These are phyloP conservation scores for Botrylloides violaceus DNA, from an alignment of 23 tunicate genomes.

Conservation along the genomic window DNA sequence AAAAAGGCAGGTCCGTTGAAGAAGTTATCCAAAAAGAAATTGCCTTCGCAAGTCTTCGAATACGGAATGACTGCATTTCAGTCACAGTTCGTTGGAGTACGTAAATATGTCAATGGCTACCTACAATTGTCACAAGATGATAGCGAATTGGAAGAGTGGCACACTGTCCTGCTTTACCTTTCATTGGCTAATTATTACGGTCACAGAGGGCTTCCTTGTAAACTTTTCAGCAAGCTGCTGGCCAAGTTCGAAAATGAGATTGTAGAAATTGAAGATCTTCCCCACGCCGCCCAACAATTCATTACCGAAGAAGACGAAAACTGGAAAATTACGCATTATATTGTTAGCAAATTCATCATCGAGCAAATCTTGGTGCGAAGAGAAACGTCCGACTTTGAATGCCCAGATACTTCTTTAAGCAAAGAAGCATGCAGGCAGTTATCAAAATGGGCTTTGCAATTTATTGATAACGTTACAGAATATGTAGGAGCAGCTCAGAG, in stretches of 20 bases:
- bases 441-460: slow-evolving; percentile 22
- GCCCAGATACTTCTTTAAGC: background rate
- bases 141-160: slow-evolving; percentile 17
- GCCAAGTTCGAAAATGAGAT: background rate
- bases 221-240: slow-evolving; percentile 17
- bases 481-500: background rate
- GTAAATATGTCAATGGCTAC: slow-evolving; percentile 39
- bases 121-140: background rate
- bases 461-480: slow-evolving; percentile 16
- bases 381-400: background rate
- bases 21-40: background rate
- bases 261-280: slow-evolving; percentile 22
- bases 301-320: slow-evolving; percentile 18
- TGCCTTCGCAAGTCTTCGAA: slow-evolving; percentile 20
- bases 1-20: background rate
- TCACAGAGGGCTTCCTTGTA: slow-evolving; percentile 26
- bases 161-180: slow-evolving; percentile 28
- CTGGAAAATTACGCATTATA: slow-evolving; percentile 11
- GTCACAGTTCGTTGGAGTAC: slow-evolving; percentile 38
- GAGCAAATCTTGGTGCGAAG: slow-evolving; percentile 11
- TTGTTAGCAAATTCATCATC: background rate
- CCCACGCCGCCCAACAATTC: slow-evolving; percentile 31
- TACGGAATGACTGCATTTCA: slow-evolving; percentile 42
- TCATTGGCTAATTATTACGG: slow-evolving; percentile 50
- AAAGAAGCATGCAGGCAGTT: slow-evolving; percentile 1